Conservation (phyloP, 2,888 invertebrate genomes). For the Pheosia gnoma region DNA sequence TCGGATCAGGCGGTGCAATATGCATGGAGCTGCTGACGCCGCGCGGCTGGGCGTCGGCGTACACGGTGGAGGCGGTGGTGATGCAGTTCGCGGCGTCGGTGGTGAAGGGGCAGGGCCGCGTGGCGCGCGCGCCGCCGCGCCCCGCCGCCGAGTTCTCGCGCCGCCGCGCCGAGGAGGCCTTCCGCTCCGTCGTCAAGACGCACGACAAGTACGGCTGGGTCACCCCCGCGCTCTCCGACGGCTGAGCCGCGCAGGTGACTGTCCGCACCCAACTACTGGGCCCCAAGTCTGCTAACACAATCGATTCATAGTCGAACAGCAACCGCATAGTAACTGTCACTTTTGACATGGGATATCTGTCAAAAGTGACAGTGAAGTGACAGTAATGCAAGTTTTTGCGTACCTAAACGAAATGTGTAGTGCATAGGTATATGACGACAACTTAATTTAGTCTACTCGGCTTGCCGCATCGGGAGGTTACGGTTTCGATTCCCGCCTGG, state of each 20-base stretch:
- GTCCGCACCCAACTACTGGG: background rate
- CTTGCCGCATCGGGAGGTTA: too few relatives aligned
- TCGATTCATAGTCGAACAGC: too few relatives aligned
- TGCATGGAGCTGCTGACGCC: conserved; percentile 95
- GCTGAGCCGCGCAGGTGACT: conserved; percentile 80
- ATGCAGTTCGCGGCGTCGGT: conserved; percentile 96
- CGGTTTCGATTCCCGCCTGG: too few relatives aligned
- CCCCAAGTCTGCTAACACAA: too few relatives aligned
- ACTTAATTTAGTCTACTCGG: too few relatives aligned
- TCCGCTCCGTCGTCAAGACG: conserved; percentile 93
- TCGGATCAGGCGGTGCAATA: conserved; percentile 89
- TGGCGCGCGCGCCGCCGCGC: conserved; percentile 91
- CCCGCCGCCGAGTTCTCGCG: conserved; percentile 90
- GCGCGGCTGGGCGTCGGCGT: conserved; percentile 94
- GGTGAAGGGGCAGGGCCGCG: conserved; percentile 93
- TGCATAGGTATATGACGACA: too few relatives aligned
- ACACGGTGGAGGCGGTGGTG: conserved; percentile 93
- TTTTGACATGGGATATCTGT: too few relatives aligned
- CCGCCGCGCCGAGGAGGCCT: conserved; percentile 94
- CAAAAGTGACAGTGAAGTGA: too few relatives aligned
- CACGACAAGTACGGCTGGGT: conserved; percentile 97
- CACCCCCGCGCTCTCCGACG: conserved; percentile 93
- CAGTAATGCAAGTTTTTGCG: too few relatives aligned
- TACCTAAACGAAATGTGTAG: too few relatives aligned
- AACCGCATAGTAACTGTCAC: too few relatives aligned